Evolutionary conservation across 2,113 vertebrate genomes (phyloP), one percentile per base, ranked within the genome.

Genomic region (Chlamydotis undulata): DNA sequence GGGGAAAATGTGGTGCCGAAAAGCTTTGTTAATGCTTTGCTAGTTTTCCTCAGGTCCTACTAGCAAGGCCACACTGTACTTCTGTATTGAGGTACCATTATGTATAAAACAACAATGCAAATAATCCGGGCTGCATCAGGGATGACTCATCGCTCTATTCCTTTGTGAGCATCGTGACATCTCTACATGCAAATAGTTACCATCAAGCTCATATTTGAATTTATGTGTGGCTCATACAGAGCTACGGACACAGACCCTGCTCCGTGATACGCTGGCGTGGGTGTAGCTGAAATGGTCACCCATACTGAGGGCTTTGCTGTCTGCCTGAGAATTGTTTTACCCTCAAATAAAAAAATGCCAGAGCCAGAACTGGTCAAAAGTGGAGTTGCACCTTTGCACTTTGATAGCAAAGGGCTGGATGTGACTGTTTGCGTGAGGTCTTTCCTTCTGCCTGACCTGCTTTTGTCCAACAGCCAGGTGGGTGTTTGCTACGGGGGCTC

Each of bases 201-300:
- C 67, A 31, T 28, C 84, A 83, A 21, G 50, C 70, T 45, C 15
- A 0, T 13, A 2, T 52, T 1, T 61, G 75, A 56, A 9, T n/a
- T 1, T 15, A 10, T 13, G 26, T 26, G 81, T 22, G 77, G 64
- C 81, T 93, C 35, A 5, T 0, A 2, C 3, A 2, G 90, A 70
- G 84, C 70, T 39, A 10, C 7, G 56, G 90, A 13, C 63, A 6
- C 55, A n/a, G 41, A 11, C n/a, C 22, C 67, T 50, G 50, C 1
- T 3, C 41, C 0, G 0, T 22, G 41, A 9, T 10, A 4, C 16
- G 2, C 35, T 24, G 45, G 1, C 5, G 60, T 22, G 70, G 26
- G 13, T 10, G 37, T 15, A 37, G 49, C n/a, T 65, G 59, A 53
- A 55, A 14, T 4, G 47, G 37, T 25, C 67, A 5, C 70, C 71